Base-by-base conservation (phyloP, 2,113 vertebrate species). In the Mobula birostris region DNA sequence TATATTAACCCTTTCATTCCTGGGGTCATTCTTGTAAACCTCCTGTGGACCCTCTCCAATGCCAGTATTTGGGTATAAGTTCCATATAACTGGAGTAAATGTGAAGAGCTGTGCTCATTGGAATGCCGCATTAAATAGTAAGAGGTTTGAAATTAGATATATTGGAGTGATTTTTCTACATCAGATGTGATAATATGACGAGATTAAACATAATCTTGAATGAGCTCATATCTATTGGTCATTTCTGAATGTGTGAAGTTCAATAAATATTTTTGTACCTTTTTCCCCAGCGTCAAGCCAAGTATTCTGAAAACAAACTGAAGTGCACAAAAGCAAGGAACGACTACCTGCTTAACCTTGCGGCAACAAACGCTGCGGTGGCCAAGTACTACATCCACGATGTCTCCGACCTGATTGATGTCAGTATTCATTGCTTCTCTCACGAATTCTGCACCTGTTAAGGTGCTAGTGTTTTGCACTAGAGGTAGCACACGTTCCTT, bases 351-450 rank as follows among this genome's bases (percentile, higher is more conserved):
- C 97, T 99, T 95, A 99, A 98, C 96, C 97, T 99, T 95, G 97
- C 98, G 2, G 99, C 98, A 94, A 98, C 98, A 95, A 99, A 99
- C 0, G 98, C 98, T 0, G 97, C 98, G n/a, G 98, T 99, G 96
- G 98, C 98, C 94, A 99, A 99, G 94, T 99, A 99, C 96, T 99
- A 99, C 96, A 99, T 99, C 96, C 98, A 99, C 0, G 99, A 99
- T 0, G 98, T 99, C 74, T 99, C 99, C 0, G 99, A 99, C 95
- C 98, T 99, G 95, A 99, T 99, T 0, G 99, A 99, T 29, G 98
- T 99, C 95, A 99, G 99, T 96, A 83, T 95, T 72, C 79, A 29
- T 76, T 40, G 5, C 56, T 61, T 66, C 63, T 15, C 82, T 66
- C 61, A 14, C 66, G 29, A 90, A 24, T 40, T 76, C 27, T 94